phyloP scores from a whole-genome alignment of 2,888 invertebrate species.

The Stratiomys singularior region DNA sequence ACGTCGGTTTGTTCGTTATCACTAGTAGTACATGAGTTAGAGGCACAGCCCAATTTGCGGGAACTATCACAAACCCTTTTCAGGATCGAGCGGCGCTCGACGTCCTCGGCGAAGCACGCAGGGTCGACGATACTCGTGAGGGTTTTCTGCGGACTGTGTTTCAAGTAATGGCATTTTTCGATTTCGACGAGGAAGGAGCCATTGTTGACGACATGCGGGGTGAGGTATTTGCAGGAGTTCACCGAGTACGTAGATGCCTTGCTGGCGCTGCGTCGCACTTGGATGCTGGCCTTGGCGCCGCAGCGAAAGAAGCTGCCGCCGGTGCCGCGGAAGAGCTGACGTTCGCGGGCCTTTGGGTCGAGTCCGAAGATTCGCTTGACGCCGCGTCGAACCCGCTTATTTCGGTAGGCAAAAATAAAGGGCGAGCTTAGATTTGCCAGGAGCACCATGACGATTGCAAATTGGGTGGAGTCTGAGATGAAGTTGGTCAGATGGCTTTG shows the following conservation, averaged over 20 bases:
- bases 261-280: conserved; percentile 63
- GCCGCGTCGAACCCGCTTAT: conserved; percentile 65
- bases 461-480: conserved; percentile 61
- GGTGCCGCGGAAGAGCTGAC: conserved; percentile 57
- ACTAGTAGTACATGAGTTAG: conserved; percentile 60
- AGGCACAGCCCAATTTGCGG: conserved; percentile 59
- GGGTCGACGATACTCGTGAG: neutral
- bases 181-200: conserved; percentile 50
- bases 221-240: conserved; percentile 62
- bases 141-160: conserved; percentile 28
- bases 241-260: conserved; percentile 63
- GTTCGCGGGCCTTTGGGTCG: conserved; percentile 58
- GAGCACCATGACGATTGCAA: conserved; percentile 64
- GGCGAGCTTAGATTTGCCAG: conserved; percentile 65
- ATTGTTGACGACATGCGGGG: conserved; percentile 56
- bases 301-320: conserved; percentile 48
- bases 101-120: conserved; percentile 50
- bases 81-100: conserved; percentile 58
- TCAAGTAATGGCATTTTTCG: conserved; percentile 50
- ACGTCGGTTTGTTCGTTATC: conserved; percentile 62
- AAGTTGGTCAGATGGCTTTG: conserved; percentile 61
- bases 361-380: conserved; percentile 63
- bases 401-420: conserved; percentile 65
- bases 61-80: conserved; percentile 64
- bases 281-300: conserved; percentile 56